Evolutionary conservation across 2,113 vertebrate genomes (phyloP).

Genomic region (Forbesichthys agassizii): DNA sequence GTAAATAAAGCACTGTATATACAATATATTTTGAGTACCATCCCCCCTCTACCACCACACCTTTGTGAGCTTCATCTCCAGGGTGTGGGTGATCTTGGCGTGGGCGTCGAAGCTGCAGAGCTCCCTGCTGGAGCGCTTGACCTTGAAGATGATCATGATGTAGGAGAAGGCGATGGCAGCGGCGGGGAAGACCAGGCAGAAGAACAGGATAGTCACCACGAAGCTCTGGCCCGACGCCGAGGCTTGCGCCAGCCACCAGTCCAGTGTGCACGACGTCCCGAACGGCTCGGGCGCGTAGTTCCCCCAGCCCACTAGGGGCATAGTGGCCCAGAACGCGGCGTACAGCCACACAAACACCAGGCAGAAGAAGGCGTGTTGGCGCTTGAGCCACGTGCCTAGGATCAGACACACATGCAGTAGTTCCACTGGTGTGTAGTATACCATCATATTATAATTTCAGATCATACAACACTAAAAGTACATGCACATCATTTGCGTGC

Average conservation of each 20-base stretch:
- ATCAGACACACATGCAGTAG: neutral
- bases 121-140: constrained; percentile 90
- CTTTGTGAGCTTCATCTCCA: constrained; percentile 96
- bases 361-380: constrained; percentile 85
- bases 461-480: too few species aligned
- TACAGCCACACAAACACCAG: constrained; percentile 87
- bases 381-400: constrained; percentile 91
- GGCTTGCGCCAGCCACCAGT: constrained; percentile 94
- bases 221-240: constrained; percentile 87
- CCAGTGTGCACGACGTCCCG: constrained; percentile 93
- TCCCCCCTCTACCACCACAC: constrained; percentile 59
- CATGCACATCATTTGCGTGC: too few species aligned
- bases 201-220: constrained; percentile 89
- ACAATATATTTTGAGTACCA: neutral
- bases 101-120: constrained; percentile 87
- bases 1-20: too few species aligned
- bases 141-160: constrained; percentile 89
- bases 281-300: constrained; percentile 92
- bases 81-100: constrained; percentile 82
- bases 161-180: constrained; percentile 90
- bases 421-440: too few species aligned
- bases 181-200: constrained; percentile 91
- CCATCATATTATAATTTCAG: too few species aligned
- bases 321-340: constrained; percentile 90
- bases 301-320: constrained; percentile 91